Evolutionary conservation across 2,888 invertebrate species (phyloP).

Genomic region (Pyrocoelia pectoralis): DNA sequence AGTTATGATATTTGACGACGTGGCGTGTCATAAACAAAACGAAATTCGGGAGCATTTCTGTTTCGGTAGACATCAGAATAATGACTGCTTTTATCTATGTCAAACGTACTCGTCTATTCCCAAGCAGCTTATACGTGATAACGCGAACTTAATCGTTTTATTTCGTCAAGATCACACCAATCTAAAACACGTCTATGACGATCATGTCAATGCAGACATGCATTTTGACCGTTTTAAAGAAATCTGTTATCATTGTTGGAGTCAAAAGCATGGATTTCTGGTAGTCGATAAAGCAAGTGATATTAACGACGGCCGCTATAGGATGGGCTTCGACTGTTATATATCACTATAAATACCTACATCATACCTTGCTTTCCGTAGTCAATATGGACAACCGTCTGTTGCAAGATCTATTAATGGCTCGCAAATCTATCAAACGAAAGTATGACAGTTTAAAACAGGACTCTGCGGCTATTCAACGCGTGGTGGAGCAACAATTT

Average conservation of each 20-base stretch:
- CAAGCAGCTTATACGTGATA: constrained; percentile 51
- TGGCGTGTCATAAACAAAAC: constrained; percentile 49
- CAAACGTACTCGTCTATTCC: constrained; percentile 38
- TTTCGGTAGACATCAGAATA: constrained; percentile 48
- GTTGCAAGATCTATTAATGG: not conserved
- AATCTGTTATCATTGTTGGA: constrained; percentile 6
- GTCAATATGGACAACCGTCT: not conserved
- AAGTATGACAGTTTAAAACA: not conserved
- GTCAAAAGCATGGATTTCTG: not conserved
- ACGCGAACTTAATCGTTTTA: constrained; percentile 31
- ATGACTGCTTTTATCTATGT: not conserved
- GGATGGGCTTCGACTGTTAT: not conserved
- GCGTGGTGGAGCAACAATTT: not conserved
- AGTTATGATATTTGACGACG: constrained; percentile 49
- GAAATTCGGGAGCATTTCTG: constrained; percentile 47
- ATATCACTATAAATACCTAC: not conserved
- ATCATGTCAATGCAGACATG: not conserved
- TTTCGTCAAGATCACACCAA: not conserved
- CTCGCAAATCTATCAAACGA: not conserved
- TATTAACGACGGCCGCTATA: not conserved
- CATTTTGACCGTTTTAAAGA: not conserved
- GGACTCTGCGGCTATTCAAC: not conserved
- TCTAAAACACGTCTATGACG: not conserved
- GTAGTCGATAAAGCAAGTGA: not conserved
- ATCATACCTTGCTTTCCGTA: too few species aligned